Percentiles rank a stretch among this genome's conserved stretches.
These are phyloP conservation scores for Mythimna albipuncta DNA, from an alignment of 2,888 invertebrate genomes.

Conservation along the genomic window DNA sequence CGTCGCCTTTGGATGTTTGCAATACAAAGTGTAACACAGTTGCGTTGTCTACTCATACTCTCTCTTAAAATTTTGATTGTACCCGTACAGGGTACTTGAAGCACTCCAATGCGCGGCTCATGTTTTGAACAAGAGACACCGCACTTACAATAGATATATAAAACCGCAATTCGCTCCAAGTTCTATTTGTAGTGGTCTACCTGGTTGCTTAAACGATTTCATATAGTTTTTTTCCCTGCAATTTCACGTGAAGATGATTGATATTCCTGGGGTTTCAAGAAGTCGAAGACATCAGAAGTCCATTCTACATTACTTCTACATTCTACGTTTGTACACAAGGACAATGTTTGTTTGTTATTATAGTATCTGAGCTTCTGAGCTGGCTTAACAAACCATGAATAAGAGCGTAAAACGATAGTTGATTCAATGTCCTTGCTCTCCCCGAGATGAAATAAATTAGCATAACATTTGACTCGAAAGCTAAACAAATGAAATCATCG, in stretches of 20 bases:
- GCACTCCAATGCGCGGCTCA: too few species aligned
- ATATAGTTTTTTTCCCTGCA: too few species aligned
- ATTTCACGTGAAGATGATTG: too few species aligned
- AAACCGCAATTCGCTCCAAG: too few species aligned
- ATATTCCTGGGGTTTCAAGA: too few species aligned
- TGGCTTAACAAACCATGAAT: not conserved
- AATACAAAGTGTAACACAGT: not conserved
- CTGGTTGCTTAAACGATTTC: too few species aligned
- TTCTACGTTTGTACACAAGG: not conserved
- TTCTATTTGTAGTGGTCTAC: too few species aligned
- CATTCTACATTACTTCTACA: not conserved
- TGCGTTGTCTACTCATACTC: not conserved
- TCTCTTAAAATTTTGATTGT: too few species aligned
- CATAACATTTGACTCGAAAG: conserved; percentile 27
- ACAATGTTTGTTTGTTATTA: not conserved
- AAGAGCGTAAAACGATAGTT: conserved; percentile 2
- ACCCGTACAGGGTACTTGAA: too few species aligned
- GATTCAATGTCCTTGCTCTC: conserved; percentile 24
- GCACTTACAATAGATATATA: too few species aligned
- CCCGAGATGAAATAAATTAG: conserved; percentile 32
- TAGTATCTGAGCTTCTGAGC: not conserved
- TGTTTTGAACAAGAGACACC: too few species aligned
- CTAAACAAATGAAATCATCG: conserved; percentile 39
- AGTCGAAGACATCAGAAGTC: too few species aligned
- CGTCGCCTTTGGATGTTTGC: not conserved